Evolutionary conservation across 2,888 invertebrate genomes (phyloP), one percentile per base, ranked within the genome.

Genomic region (Pandemis heparana): DNA sequence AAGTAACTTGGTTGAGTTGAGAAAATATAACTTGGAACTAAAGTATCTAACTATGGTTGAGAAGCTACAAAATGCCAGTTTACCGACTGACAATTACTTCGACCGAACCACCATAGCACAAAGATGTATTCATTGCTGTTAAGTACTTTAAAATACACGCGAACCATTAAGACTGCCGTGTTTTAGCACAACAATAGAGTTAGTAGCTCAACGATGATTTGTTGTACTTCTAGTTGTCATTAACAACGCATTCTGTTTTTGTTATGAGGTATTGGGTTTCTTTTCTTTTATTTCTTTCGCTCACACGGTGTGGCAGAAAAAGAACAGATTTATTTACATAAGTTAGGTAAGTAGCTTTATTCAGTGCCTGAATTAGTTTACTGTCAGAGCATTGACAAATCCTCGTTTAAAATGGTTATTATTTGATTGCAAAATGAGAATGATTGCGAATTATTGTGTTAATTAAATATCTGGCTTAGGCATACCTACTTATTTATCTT

Each of bases 101-200:
- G 12, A 18, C 56, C 1, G 56, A 56, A 8, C 23, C 56, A 12
- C 23, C 56, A 10, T 6, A 56, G 10, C 12, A 56, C 23, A 56
- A 56, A 56, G 16, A 16, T 3, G 39, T 61, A 9, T 39, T 39
- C 10, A 59, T 1, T 32, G 4, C 7, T 60, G n/a, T n/a, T n/a
- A n/a, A n/a, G n/a, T n/a, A 6, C 41, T 43, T 10, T 18, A 41
- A 41, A 16, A 62, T 41, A 41, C 16, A 39, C 39, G n/a, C n/a
- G 9, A 39, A 14, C 12, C 18, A 62, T 41, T 62, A 41, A 12
- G 32, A 16, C 60, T 39, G 39, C 5, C 38, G 48, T 61, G 56
- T 59, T 51, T 69, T 43, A 70, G 14, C 41, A 43, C 41, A 62
- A 70, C 70, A 70, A 62, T 70, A n/a, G 46, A 43, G 60, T n/a